These are phyloP conservation scores for Cephalopholis sonnerati DNA, from an alignment of 2,113 vertebrate species.

Conservation along the genomic window DNA sequence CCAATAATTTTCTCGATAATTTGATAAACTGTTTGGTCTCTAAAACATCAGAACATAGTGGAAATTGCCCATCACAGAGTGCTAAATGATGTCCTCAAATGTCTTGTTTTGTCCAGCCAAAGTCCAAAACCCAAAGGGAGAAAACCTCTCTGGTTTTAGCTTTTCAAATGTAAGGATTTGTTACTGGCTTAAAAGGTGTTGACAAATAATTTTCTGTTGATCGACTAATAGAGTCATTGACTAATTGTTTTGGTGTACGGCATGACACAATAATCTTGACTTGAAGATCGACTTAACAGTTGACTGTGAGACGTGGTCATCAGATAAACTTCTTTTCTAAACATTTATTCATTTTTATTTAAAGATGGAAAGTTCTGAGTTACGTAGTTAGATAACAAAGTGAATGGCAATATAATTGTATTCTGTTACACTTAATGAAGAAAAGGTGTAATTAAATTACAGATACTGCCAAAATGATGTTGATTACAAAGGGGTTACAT, in stretches of 20 bases:
- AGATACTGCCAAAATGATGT: too few species aligned
- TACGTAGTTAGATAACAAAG: too few species aligned
- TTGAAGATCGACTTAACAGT: not conserved
- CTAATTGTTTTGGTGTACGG: too few species aligned
- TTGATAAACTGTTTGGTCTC: not conserved
- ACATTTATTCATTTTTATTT: not conserved
- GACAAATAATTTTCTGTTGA: not conserved
- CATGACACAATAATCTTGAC: too few species aligned
- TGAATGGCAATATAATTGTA: too few species aligned
- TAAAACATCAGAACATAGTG: not conserved
- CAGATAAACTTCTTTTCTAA: too few species aligned
- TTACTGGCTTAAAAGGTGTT: not conserved
- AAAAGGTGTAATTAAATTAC: too few species aligned
- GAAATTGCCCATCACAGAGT: not conserved
- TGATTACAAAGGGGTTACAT: too few species aligned
- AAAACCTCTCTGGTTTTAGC: not conserved
- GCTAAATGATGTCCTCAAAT: not conserved
- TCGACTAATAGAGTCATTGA: not conserved
- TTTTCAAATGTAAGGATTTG: not conserved
- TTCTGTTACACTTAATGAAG: too few species aligned
- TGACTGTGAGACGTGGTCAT: too few species aligned
- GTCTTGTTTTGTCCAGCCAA: not conserved
- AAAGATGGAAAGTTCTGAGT: not conserved
- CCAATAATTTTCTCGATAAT: not conserved
- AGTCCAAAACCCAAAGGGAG: not conserved